Base-by-base conservation (phyloP, 2,888 invertebrate genomes). In the Sesia apiformis region DNA sequence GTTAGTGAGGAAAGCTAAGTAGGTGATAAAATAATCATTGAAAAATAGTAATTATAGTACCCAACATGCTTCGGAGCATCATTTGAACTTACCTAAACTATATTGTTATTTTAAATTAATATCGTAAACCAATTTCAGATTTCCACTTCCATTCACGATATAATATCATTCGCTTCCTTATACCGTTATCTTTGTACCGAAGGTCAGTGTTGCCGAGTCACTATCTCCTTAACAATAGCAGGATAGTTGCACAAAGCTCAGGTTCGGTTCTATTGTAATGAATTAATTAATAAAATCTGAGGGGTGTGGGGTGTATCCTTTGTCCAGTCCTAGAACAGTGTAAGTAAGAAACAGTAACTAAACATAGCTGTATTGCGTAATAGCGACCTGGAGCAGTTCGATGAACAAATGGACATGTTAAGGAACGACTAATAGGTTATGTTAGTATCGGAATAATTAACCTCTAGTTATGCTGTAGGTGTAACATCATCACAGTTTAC, bases 281-380 rank as follows among this genome's bases (percentile, higher is more conserved):
- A 83, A 85, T 88, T 87, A 88, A 87, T 88, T 88, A 87, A 87
- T 88, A 88, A 88, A 88, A 87, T 86, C 82, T 74, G 81, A 78
- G 81, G 76, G 70, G 56, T 62, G 67, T 68, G 62, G 60, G 65
- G 23, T 38, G 64, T 67, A 74, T 74, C 81, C 73, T 79, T 87
- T 88, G 87, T 87, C 84, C 86, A 76, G 74, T 50, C 4, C 5
- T 6, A 46, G 46, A 8, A 46, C 7, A 46, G 5, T 3, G 23
- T 53, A 39, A 23, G 23, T 23, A 23, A 23, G 23, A 23, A 23
- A 23, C 23, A 23, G 23, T 23, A 23, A 23, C 23, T 23, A 23
- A 23, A 23, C 23, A 1, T 23, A 23, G 23, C 23, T 23, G 23
- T 23, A 23, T 23, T 23, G 2, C 23, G 23, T 23, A 23, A 23